Conservation (phyloP, 2,888 invertebrate species). For the Cephalotes varians region DNA sequence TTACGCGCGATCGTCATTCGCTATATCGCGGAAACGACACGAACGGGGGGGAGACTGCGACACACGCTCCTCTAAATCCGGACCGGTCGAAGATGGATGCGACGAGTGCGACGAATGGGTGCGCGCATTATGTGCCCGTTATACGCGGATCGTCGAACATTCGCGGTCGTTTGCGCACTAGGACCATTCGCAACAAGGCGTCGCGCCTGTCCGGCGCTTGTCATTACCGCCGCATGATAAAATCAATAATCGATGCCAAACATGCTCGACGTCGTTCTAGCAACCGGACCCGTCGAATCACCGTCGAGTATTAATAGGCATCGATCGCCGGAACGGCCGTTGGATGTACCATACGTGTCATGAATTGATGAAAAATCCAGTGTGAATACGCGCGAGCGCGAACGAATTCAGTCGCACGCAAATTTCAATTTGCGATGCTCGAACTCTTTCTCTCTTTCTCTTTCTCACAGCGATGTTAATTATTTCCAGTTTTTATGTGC, state of each 20-base stretch:
- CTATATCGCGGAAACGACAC: neutral
- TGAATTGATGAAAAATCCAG: conserved; percentile 70
- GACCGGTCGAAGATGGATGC: conserved; percentile 38
- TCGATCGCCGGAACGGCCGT: conserved; percentile 64
- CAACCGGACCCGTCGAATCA: conserved; percentile 70
- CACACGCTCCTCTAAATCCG: conserved; percentile 33
- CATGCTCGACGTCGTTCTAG: conserved; percentile 63
- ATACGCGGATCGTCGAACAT: conserved; percentile 61
- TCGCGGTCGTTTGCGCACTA: conserved; percentile 58
- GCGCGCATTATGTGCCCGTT: conserved; percentile 62
- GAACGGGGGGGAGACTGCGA: neutral
- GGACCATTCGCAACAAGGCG: conserved; percentile 71
- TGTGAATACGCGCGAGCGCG: conserved; percentile 55
- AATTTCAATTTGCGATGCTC: conserved; percentile 61
- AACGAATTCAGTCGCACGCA: conserved; percentile 53
- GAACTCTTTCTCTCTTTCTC: neutral
- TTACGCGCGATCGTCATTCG: conserved; percentile 12
- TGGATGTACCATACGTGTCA: conserved; percentile 52
- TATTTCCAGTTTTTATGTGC: conserved; percentile 46
- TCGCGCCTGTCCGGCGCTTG: conserved; percentile 75
- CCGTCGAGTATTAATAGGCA: conserved; percentile 68
- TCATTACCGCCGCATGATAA: conserved; percentile 79
- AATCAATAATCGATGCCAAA: conserved; percentile 79
- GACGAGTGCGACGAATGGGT: conserved; percentile 58
- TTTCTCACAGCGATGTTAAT: conserved; percentile 24